Conservation (phyloP, 2,888 invertebrate genomes). For the Tupiocoris notatus region DNA sequence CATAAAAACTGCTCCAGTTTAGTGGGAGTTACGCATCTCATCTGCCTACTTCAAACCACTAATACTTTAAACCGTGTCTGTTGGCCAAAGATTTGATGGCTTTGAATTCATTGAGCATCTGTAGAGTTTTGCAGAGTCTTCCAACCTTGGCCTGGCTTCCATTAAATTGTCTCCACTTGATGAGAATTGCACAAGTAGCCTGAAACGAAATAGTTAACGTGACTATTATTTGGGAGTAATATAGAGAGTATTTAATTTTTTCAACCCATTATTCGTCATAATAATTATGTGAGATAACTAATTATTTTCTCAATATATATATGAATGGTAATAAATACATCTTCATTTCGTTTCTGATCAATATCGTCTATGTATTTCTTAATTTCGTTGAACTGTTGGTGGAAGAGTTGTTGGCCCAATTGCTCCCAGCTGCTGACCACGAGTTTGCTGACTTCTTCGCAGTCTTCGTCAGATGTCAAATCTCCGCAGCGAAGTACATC, state of each 20-base stretch:
- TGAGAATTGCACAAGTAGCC: conserved; percentile 1
- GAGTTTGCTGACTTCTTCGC: neutral
- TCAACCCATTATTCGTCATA: too few species aligned
- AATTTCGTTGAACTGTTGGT: neutral
- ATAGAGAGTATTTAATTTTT: too few species aligned
- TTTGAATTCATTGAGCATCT: neutral
- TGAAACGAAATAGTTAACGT: too few species aligned
- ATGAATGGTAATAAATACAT: too few species aligned
- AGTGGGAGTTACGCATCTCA: neutral
- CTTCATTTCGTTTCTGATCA: neutral
- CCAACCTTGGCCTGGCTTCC: neutral
- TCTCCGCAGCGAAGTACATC: conserved; percentile 4
- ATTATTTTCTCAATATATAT: too few species aligned
- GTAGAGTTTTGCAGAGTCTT: neutral
- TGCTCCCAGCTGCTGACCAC: neutral
- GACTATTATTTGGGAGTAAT: too few species aligned
- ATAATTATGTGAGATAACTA: too few species aligned
- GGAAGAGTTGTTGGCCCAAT: conserved; percentile 13
- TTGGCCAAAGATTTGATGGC: conserved; percentile 8
- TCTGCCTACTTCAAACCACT: neutral
- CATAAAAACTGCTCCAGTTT: neutral
- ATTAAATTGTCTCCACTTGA: conserved; percentile 4
- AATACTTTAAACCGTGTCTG: neutral
- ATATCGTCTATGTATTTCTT: neutral
- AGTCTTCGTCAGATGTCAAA: neutral